Base-by-base conservation (phyloP, 1,140 invertebrate genomes). In the Macrotrachela quadricornifera region DNA sequence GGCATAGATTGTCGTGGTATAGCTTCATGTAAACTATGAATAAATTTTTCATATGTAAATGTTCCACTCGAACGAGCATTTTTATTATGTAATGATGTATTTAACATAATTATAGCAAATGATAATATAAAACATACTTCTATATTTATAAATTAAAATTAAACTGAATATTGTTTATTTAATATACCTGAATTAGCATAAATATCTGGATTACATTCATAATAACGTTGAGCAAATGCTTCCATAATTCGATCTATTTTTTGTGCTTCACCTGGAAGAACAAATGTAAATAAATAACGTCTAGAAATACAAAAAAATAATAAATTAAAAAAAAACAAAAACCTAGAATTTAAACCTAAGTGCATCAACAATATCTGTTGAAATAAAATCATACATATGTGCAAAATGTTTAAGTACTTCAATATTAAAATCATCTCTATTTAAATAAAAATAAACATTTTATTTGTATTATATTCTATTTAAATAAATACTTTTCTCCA, bases 171-270 rank as follows among this genome's bases (percentile, higher is more conserved):
- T n/a, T n/a, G n/a, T n/a, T 30, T 30, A 30, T 46, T 46, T 10
- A 13, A 48, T 51, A 44, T 57, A 75, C 76, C 76, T 58, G 86
- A 85, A 67, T 87, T 87, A 38, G 83, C 85, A 66, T 96, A 97
- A 54, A 95, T 90, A 61, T 85, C 85, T 13, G 85, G 81, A 71
- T 97, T 96, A 10, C 91, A 75, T 64, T 90, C 85, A 72, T 90
- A 96, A 73, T 95, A 97, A 57, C 86, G 78, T 65, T 90, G 82
- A 13, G 92, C 88, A 75, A 99, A 97, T 62, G 82, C 87, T 67
- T 96, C 91, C 91, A 97, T 95, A 85, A 97, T 95, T n/a, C 92
- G 75, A 72, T 99, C 92, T 62, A 99, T 99, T 71, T 99, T 97
- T 69, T 99, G 92, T 1, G 91, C 87, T 69, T 99, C 92, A 46